Evolutionary conservation across 37 sponge, comb jelly and placozoan species (phyloP).

Genomic region (Mnemiopsis leidyi): DNA sequence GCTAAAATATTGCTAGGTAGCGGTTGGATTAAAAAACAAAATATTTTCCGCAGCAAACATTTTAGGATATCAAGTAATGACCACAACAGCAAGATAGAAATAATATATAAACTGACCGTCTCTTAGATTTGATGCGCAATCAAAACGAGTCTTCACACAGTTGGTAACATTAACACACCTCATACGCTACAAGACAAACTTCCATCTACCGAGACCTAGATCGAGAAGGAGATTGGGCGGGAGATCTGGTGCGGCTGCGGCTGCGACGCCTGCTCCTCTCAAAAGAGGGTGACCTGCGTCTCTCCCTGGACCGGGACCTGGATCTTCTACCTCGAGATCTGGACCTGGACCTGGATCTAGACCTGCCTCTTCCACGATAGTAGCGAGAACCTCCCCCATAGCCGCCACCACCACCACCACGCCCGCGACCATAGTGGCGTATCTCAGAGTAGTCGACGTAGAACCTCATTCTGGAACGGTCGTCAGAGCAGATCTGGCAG

Average conservation of each 20-base stretch:
- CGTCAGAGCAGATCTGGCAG: constrained; percentile 50
- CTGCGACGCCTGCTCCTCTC: background rate
- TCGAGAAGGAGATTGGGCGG: background rate
- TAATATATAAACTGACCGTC: no score
- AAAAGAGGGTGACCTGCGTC: constrained; percentile 34
- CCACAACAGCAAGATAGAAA: no score
- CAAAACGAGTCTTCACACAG: no score
- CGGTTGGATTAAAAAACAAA: no score
- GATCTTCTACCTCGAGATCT: background rate
- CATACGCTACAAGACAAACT: background rate
- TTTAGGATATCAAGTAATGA: no score
- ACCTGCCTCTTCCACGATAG: background rate
- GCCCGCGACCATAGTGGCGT: background rate
- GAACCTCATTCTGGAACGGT: constrained; percentile 41
- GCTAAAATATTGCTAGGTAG: no score
- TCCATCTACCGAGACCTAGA: constrained; percentile 64
- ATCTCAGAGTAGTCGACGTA: constrained; percentile 47
- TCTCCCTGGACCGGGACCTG: constrained; percentile 19
- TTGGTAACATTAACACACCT: background rate
- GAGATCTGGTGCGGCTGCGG: background rate
- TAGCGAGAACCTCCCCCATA: background rate
- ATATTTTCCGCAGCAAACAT: no score
- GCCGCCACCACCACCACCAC: constrained; percentile 10
- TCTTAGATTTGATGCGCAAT: no score
- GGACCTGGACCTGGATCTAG: background rate